Conservation (phyloP, 2,113 vertebrate genomes). For the Chaetorhynchus papuensis region DNA sequence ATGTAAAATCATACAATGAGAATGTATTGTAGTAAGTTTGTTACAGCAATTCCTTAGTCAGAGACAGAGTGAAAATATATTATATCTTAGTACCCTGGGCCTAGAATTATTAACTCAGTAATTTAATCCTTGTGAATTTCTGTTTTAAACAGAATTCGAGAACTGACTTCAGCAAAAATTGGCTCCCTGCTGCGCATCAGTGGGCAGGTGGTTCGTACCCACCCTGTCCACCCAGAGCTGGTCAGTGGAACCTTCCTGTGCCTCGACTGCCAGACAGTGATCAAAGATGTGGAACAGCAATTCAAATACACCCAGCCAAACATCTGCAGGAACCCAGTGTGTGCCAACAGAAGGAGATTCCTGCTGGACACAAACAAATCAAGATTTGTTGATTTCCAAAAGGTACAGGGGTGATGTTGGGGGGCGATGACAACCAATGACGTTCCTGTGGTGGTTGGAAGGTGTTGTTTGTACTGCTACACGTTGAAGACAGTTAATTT, state of each 20-base stretch:
- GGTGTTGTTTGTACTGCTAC: neutral
- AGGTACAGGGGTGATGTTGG: slow-evolving; percentile 69
- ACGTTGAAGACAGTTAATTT: neutral
- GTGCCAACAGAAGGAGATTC: slow-evolving; percentile 93
- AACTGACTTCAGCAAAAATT: slow-evolving; percentile 89
- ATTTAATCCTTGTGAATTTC: neutral
- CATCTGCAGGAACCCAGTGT: slow-evolving; percentile 95
- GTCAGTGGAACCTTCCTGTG: slow-evolving; percentile 94
- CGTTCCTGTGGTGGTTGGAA: neutral
- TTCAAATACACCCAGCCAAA: slow-evolving; percentile 97
- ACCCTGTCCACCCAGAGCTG: slow-evolving; percentile 94
- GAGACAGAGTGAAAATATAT: neutral
- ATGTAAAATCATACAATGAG: neutral
- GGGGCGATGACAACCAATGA: accelerated
- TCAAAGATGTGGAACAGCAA: slow-evolving; percentile 94
- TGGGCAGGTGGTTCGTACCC: slow-evolving; percentile 95
- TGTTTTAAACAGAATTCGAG: slow-evolving; percentile 84
- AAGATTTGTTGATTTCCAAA: slow-evolving; percentile 97
- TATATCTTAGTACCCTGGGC: neutral
- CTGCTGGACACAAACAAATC: slow-evolving; percentile 97
- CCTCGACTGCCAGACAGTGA: slow-evolving; percentile 91
- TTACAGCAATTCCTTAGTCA: neutral
- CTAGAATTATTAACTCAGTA: neutral
- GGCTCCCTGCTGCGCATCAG: slow-evolving; percentile 93
- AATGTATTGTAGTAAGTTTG: neutral